phyloP scores from a whole-genome alignment of 2,888 invertebrate genomes.

The Trimorus sp. region DNA sequence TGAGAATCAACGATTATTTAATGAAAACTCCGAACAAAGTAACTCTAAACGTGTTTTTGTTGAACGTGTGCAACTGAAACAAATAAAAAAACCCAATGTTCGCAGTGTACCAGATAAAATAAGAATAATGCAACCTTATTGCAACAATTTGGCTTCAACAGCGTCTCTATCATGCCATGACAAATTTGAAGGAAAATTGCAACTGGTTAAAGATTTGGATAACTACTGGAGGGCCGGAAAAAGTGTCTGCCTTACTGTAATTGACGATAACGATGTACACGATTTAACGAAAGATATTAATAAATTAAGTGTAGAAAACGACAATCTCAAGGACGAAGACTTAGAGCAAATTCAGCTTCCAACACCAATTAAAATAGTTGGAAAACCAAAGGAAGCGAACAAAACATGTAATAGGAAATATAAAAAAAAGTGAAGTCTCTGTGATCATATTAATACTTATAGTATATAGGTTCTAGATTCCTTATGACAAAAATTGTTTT shows the following conservation, averaged over 20 bases:
- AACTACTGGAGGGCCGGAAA: background rate
- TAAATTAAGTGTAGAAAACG: too few species aligned
- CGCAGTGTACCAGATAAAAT: background rate
- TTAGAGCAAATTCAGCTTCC: too few species aligned
- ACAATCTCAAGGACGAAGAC: too few species aligned
- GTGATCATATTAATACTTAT: too few species aligned
- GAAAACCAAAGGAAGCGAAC: too few species aligned
- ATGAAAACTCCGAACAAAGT: background rate
- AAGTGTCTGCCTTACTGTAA: background rate
- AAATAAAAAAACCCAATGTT: background rate
- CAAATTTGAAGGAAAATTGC: background rate
- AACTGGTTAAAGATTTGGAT: background rate
- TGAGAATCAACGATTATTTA: background rate
- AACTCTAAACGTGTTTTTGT: background rate
- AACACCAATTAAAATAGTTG: too few species aligned
- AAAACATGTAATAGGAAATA: too few species aligned
- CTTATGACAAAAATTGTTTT: too few species aligned
- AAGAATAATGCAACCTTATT: background rate
- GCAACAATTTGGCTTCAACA: background rate
- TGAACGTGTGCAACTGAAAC: background rate
- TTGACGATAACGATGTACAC: background rate
- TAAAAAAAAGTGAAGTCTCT: too few species aligned
- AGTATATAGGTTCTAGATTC: too few species aligned
- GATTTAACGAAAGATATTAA: too few species aligned
- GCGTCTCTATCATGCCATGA: background rate